These are phyloP conservation scores for Deilephila porcellus DNA, from an alignment of 2,888 invertebrate species.

Conservation along the genomic window DNA sequence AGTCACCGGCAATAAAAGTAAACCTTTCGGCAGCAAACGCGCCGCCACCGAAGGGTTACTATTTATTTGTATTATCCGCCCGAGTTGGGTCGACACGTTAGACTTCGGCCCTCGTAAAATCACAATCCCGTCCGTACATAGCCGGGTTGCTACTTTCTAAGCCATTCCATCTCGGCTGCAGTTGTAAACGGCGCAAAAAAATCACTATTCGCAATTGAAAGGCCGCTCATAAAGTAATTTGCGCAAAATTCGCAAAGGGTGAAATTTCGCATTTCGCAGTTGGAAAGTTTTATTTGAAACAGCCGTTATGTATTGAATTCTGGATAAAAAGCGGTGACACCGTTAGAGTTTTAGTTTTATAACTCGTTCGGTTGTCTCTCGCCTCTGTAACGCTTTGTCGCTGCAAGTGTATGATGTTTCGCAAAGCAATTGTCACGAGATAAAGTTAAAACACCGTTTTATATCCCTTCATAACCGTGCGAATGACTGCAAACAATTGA, in stretches of 20 bases:
- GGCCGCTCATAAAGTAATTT: constrained; percentile 81
- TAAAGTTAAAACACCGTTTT: constrained; percentile 45
- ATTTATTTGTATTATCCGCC: constrained; percentile 77
- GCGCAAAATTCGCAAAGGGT: constrained; percentile 83
- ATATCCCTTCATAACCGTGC: constrained; percentile 41
- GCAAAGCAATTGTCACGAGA: constrained; percentile 42
- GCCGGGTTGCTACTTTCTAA: constrained; percentile 55
- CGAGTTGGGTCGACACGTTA: constrained; percentile 66
- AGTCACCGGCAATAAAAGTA: constrained; percentile 79
- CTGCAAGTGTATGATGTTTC: constrained; percentile 37
- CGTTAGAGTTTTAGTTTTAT: constrained; percentile 65
- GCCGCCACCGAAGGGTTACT: constrained; percentile 81
- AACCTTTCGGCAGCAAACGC: constrained; percentile 79
- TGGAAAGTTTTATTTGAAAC: constrained; percentile 67
- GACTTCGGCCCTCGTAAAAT: constrained; percentile 61
- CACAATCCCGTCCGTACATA: constrained; percentile 54
- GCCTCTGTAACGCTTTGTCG: constrained; percentile 41
- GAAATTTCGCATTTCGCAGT: constrained; percentile 60
- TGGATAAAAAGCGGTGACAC: constrained; percentile 57
- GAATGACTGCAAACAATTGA: neutral
- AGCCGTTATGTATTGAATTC: constrained; percentile 69
- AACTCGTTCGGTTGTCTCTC: constrained; percentile 58
- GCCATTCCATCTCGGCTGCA: constrained; percentile 57
- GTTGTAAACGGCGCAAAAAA: constrained; percentile 74
- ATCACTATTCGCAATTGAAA: constrained; percentile 62